phyloP scores from a whole-genome alignment of 1,140 invertebrate genomes.

The Sycophila sp. region DNA sequence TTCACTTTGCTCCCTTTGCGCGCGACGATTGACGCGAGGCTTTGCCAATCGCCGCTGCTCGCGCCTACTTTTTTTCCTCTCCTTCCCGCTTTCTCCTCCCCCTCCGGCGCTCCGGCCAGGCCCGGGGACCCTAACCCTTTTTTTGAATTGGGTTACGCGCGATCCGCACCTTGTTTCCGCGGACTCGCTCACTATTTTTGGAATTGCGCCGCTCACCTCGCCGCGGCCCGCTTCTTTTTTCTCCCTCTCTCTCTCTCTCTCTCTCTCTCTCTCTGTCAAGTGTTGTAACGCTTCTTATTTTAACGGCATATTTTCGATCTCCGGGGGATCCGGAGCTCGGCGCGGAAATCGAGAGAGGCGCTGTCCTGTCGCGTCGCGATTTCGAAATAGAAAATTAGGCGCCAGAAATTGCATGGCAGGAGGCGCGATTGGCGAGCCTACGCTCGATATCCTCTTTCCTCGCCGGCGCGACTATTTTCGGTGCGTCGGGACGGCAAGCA shows the following conservation, averaged over 20 bases:
- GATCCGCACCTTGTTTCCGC: background rate
- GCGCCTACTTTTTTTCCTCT: background rate
- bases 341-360: too few relatives aligned
- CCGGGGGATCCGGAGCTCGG: too few relatives aligned
- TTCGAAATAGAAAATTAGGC: constrained; percentile 34
- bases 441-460: background rate
- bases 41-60: background rate
- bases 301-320: too few relatives aligned
- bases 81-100: background rate
- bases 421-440: constrained; percentile 3
- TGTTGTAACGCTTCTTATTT: too few relatives aligned
- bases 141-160: constrained; percentile 20
- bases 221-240: background rate
- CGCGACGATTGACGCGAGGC: constrained; percentile 9
- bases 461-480: constrained; percentile 52
- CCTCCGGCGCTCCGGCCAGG: too few relatives aligned
- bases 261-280: too few relatives aligned
- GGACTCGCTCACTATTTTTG: constrained; percentile 24
- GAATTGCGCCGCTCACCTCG: background rate
- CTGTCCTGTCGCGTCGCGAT: background rate
- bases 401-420: constrained; percentile 33
- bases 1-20: constrained; percentile 5
- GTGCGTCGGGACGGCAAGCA: constrained; percentile 43
- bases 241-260: too few relatives aligned
- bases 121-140: constrained; percentile 24